Percentiles rank a stretch among this genome's conserved stretches.
These are phyloP conservation scores for Strigamia transsilvanica DNA, from an alignment of 2,888 invertebrate genomes.

Conservation along the genomic window DNA sequence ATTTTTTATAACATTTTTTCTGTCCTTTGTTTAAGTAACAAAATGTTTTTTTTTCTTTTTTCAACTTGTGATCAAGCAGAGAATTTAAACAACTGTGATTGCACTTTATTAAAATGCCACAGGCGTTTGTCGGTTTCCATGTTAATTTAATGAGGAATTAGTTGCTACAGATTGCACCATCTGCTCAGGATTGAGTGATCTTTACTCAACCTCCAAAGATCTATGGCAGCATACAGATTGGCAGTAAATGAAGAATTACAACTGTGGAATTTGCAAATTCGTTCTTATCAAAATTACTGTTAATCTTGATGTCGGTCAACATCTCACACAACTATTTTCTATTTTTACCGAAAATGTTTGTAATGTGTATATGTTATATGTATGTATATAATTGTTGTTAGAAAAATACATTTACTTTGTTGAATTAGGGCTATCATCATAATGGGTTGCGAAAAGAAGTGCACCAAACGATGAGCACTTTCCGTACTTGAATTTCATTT, in stretches of 20 bases:
- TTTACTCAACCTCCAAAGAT: conserved; percentile 8
- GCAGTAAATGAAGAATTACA: neutral
- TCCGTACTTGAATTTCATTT: conserved; percentile 3
- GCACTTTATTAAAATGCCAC: conserved; percentile 8
- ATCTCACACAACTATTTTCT: neutral
- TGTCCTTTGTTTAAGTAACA: neutral
- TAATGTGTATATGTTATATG: neutral
- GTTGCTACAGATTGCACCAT: conserved; percentile 2
- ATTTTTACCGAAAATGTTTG: neutral
- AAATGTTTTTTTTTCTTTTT: neutral
- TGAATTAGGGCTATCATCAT: neutral
- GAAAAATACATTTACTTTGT: neutral
- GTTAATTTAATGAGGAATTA: conserved; percentile 8
- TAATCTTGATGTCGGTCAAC: neutral
- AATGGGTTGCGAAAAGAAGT: neutral
- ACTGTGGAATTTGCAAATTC: neutral
- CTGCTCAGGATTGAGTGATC: conserved; percentile 8
- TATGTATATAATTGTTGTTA: neutral
- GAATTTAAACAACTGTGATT: conserved; percentile 2
- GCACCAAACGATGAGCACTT: conserved; percentile 2
- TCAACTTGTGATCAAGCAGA: neutral
- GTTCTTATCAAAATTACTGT: neutral
- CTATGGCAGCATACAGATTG: neutral
- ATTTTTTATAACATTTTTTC: too few species aligned
- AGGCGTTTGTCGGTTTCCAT: conserved; percentile 3